Conservation (phyloP, 2,888 invertebrate species). For the Habrosyne pyritoides region DNA sequence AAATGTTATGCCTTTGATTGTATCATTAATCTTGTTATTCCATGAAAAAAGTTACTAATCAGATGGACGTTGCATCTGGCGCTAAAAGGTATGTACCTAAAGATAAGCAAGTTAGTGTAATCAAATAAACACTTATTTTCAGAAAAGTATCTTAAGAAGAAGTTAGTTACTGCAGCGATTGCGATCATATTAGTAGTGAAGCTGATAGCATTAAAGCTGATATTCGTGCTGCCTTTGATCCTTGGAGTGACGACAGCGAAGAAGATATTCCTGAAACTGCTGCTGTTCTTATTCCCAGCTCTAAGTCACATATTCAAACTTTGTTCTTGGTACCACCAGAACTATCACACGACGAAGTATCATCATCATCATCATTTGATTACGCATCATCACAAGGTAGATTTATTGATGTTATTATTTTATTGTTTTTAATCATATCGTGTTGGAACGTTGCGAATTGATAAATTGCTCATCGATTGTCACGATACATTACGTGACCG, state of each 20-base stretch:
- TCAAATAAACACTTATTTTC: slow-evolving; percentile 25
- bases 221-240: slow-evolving; percentile 90
- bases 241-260: slow-evolving; percentile 93
- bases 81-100: too few species aligned
- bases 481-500: background rate
- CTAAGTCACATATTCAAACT: slow-evolving; percentile 92
- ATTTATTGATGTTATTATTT: slow-evolving; percentile 6
- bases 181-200: slow-evolving; percentile 91
- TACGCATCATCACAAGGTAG: slow-evolving; percentile 87
- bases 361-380: slow-evolving; percentile 93
- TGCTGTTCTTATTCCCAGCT: slow-evolving; percentile 92
- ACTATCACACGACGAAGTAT: slow-evolving; percentile 88
- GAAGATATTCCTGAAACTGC: slow-evolving; percentile 90
- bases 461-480: background rate
- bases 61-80: too few species aligned
- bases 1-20: too few species aligned
- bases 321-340: slow-evolving; percentile 91
- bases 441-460: background rate
- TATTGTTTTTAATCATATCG: background rate
- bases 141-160: slow-evolving; percentile 91
- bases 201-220: slow-evolving; percentile 90
- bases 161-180: slow-evolving; percentile 88
- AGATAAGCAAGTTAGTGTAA: too few species aligned
- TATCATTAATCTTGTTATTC: too few species aligned
- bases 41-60: too few species aligned